Evolutionary conservation across 92 coral and sea anemone species (phyloP), one percentile per base, ranked within the genome.

Genomic region (Paramuricea clavata): DNA sequence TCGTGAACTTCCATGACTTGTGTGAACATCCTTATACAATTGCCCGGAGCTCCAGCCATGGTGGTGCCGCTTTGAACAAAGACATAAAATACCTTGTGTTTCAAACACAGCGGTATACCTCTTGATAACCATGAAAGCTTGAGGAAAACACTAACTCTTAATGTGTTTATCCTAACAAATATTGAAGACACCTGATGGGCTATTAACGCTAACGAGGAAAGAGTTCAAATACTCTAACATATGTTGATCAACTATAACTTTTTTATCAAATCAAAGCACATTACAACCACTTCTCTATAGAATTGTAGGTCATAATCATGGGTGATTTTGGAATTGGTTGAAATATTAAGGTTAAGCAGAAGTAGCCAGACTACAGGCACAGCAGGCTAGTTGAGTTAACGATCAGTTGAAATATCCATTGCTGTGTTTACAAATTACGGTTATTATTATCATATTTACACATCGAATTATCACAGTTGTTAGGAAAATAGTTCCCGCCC

Each of bases 391-490:
- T 21, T 15, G 22, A 59, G 52, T 41, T 79, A 79, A 79, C 84
- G 84, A 79, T 60, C 73, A 79, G 84, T 79, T 79, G 84, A 79
- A 61, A 60, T 42, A 79, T 79, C 84, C 84, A 79, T 79, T 59
- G 72, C 84, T 57, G 84, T 79, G 84, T 79, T 79, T 79, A 79
- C 84, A 79, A 79, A 79, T 79, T 79, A 79, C 59, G 84, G 84
- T 79, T 60, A 79, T 79, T 79, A 79, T 79, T 79, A 79, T 59
- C 54, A 28, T 36, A 57, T 79, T 79, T 79, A 79, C 84, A 79
- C 84, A 32, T 57, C 84, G 84, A 79, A 79, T 79, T 79, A 79
- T 79, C 84, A 79, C 84, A 79, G 84, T 79, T 79, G 73, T 59
- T 59, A 36, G 49, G 73, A 36, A 35, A 59, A 79, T 79, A 32